These are phyloP conservation scores for Hippopotamyrus pictus DNA, from an alignment of 2,797 vertebrate species.

Conservation along the genomic window DNA sequence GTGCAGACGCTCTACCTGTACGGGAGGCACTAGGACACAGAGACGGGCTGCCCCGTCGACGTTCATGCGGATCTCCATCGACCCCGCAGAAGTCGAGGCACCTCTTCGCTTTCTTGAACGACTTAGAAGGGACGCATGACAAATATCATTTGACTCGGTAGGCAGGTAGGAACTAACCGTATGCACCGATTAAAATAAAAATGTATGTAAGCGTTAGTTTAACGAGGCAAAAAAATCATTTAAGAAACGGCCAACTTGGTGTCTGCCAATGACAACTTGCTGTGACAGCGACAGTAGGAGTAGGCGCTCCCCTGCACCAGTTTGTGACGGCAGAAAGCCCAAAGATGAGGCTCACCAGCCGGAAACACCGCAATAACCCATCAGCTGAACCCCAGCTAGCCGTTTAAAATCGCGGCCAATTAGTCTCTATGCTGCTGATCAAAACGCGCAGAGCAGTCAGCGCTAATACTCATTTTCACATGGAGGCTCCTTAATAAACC, in stretches of 20 bases:
- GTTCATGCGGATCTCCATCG: neutral
- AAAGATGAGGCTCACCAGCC: neutral
- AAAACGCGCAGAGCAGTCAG: neutral
- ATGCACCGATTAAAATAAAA: neutral
- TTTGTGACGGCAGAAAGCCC: neutral
- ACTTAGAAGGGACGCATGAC: constrained; percentile 15
- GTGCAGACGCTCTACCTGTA: rapidly evolving
- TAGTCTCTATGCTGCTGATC: neutral
- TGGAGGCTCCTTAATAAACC: neutral
- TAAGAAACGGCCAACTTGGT: neutral
- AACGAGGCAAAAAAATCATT: neutral
- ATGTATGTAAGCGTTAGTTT: neutral
- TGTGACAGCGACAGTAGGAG: neutral
- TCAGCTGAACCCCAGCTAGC: neutral
- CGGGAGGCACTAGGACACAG: neutral
- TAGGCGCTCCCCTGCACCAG: neutral
- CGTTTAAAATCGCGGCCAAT: neutral
- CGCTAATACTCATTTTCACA: neutral
- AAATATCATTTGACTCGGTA: constrained; percentile 23
- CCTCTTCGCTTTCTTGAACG: neutral
- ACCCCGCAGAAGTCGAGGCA: neutral
- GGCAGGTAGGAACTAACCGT: neutral
- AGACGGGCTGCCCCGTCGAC: neutral
- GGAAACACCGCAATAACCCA: neutral
- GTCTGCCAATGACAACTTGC: neutral